Percentiles rank a stretch among this genome's conserved stretches.
phyloP scores from a whole-genome alignment of 2,888 invertebrate genomes.

The Drosophila buzzatii region DNA sequence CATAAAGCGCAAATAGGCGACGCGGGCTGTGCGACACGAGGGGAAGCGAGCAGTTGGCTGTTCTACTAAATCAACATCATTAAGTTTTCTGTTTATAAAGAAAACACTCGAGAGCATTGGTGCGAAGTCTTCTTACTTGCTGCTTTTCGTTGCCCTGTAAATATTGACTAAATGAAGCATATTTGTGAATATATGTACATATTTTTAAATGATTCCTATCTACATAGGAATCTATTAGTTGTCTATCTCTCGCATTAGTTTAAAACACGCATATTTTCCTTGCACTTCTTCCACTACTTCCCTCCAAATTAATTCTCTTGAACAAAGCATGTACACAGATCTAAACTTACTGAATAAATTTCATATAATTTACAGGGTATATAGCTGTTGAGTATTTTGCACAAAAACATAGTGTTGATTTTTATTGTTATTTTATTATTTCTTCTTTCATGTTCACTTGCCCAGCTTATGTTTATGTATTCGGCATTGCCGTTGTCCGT shows the following conservation, averaged over 20 bases:
- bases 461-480: conserved; percentile 62
- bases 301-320: not conserved
- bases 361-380: not conserved
- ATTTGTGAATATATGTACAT: not conserved
- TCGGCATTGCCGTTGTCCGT: conserved; percentile 47
- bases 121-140: conserved; percentile 35
- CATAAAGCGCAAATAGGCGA: conserved; percentile 24
- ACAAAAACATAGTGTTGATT: not conserved
- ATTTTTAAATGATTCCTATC: not conserved
- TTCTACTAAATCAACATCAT: conserved; percentile 81
- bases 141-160: conserved; percentile 6
- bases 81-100: conserved; percentile 81
- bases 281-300: not conserved
- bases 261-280: too few species aligned
- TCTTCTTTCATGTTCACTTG: conserved; percentile 55
- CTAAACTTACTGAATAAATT: too few species aligned
- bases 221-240: not conserved
- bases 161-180: not conserved
- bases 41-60: conserved; percentile 31
- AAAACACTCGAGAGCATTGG: conserved; percentile 74
- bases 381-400: too few species aligned
- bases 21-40: not conserved
- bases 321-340: not conserved
- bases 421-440: conserved; percentile 32
- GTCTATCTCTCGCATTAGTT: not conserved